Evolutionary conservation across 1,140 invertebrate species (phyloP).

Genomic region (Gryon sp.): DNA sequence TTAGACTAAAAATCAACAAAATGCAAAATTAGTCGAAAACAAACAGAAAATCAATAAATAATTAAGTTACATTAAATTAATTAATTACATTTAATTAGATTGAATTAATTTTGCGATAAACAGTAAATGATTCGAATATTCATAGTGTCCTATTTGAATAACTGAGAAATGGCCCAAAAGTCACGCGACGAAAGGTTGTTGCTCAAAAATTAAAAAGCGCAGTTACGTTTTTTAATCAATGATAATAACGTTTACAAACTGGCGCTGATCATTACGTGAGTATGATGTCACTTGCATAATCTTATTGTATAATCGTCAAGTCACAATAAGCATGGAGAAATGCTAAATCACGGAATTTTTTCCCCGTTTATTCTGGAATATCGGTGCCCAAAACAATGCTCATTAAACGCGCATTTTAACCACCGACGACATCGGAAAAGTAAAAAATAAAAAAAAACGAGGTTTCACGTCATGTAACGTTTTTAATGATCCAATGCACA

Average conservation of each 20-base stretch:
- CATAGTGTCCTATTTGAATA: too few relatives aligned
- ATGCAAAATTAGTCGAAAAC: too few relatives aligned
- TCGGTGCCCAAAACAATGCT: constrained; percentile 46
- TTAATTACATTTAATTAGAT: too few relatives aligned
- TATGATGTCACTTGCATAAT: constrained; percentile 43
- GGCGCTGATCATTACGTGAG: constrained; percentile 7
- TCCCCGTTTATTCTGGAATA: constrained; percentile 30
- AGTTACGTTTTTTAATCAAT: constrained; percentile 32
- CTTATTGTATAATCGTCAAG: constrained; percentile 41
- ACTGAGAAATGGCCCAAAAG: too few relatives aligned
- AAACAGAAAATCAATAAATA: too few relatives aligned
- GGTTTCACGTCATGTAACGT: constrained; percentile 13
- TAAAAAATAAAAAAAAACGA: constrained; percentile 23
- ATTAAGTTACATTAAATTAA: too few relatives aligned
- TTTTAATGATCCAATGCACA: constrained; percentile 25
- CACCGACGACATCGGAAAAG: too few relatives aligned
- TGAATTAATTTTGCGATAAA: too few relatives aligned
- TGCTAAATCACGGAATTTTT: constrained; percentile 43
- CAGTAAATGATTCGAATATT: too few relatives aligned
- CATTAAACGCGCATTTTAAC: constrained; percentile 32
- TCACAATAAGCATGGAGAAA: constrained; percentile 7
- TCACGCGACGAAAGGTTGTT: too few relatives aligned
- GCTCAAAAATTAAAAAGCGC: constrained; percentile 5
- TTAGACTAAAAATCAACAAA: too few relatives aligned
- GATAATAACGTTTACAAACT: constrained; percentile 42